Evolutionary conservation across 2,113 vertebrate species (phyloP).

Genomic region (Hystrix brachyura): DNA sequence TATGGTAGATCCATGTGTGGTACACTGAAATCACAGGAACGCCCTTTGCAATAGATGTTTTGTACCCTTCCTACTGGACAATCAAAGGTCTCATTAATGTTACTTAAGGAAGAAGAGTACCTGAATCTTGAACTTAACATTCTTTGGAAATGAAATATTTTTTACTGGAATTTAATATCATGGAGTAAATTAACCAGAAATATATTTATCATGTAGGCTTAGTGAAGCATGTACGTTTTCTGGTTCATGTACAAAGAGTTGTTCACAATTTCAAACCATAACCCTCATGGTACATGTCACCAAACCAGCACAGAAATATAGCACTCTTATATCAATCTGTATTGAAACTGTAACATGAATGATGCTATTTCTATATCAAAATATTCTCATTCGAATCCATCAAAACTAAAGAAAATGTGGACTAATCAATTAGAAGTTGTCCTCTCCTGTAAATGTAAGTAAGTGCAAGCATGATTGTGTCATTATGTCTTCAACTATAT

Average conservation of each 20-base stretch:
- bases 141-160: background rate
- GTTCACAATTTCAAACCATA: background rate
- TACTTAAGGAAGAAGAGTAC: rapidly evolving
- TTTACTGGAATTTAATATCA: background rate
- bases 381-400: background rate
- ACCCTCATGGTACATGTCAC: rapidly evolving
- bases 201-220: background rate
- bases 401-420: background rate
- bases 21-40: rapidly evolving
- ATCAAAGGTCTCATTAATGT: background rate
- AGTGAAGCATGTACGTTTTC: background rate
- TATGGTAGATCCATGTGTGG: rapidly evolving
- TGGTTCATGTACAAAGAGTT: background rate
- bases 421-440: background rate
- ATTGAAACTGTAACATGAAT: background rate
- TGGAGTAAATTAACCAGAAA: background rate
- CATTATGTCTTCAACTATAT: background rate
- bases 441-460: background rate
- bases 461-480: background rate
- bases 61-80: too few species aligned
- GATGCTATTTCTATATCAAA: too few species aligned
- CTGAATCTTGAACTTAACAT: background rate
- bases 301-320: too few species aligned
- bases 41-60: rapidly evolving
- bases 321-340: background rate